Evolutionary conservation across 2,888 invertebrate species (phyloP), one percentile per base, ranked within the genome.

Genomic region (Clunio marinus): DNA sequence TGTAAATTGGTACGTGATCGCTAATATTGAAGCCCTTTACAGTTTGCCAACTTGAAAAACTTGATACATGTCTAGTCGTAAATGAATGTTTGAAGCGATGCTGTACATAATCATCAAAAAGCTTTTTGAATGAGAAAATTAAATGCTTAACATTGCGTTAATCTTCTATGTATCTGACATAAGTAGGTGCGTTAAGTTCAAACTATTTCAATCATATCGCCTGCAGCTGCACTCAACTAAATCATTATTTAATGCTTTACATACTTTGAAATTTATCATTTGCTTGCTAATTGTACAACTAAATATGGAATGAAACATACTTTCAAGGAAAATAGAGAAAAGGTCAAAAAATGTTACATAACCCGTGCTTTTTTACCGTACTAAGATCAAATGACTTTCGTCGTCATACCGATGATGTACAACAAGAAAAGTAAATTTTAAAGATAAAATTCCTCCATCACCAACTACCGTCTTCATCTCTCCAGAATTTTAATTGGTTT

Each of bases 271-370:
- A 22, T 22, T 51, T 17, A 51, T 51, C 17, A 22, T 20, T 51
- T 22, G 10, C 20, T 51, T 51, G 51, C 22, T 51, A 51, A 51
- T 51, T 51, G 51, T 20, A 22, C 51, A 51, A 51, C 51, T 51
- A 20, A 51, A 22, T 51, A 51, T 51, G 17, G 17, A 51, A 3
- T 20, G 51, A 51, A 22, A n/a, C n/a, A n/a, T n/a, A n/a, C n/a
- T n/a, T n/a, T 51, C 20, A n/a, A 22, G 22, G 22, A 13, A 41
- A 15, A 41, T n/a, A 10, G 41, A 41, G 10, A 41, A 51, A 51
- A 51, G 51, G 51, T 51, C 22, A 51, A 20, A 51, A n/a, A 51
- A 51, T n/a, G 51, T 51, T 51, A 20, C 51, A 22, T 51, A 51
- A 51, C 51, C 51, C 22, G 51, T 22, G 22, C 2, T 22, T 17